Evolutionary conservation across 2,888 invertebrate species (phyloP).

Genomic region (Heliconius erato): DNA sequence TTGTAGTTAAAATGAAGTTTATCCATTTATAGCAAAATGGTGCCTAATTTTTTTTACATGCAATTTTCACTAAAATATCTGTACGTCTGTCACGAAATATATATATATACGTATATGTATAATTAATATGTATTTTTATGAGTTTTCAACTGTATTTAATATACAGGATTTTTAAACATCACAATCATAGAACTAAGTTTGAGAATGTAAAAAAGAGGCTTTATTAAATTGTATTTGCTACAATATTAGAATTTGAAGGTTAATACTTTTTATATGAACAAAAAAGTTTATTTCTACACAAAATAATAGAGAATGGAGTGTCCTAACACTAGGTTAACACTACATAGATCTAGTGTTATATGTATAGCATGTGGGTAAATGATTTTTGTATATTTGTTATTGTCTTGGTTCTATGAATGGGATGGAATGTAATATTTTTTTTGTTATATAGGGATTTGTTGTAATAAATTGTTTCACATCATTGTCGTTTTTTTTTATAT

Average conservation of each 20-base stretch:
- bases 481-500: neutral
- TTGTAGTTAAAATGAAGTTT: neutral
- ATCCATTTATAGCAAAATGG: neutral
- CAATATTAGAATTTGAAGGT: neutral
- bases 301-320: neutral
- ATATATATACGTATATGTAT: slow-evolving; percentile 2
- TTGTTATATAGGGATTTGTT: slow-evolving; percentile 19
- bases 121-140: slow-evolving; percentile 1
- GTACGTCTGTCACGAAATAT: neutral
- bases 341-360: too few relatives aligned
- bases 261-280: neutral
- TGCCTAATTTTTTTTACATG: slow-evolving; percentile 14
- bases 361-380: too few relatives aligned
- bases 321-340: too few relatives aligned
- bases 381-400: neutral
- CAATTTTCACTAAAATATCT: neutral
- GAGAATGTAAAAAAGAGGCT: neutral
- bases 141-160: neutral
- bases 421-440: neutral
- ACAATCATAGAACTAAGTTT: slow-evolving; percentile 2
- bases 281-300: neutral
- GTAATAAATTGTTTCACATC: slow-evolving; percentile 22
- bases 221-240: neutral
- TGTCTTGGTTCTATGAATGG: slow-evolving; percentile 5
- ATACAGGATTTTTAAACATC: neutral